Base-by-base conservation (phyloP, 2,113 vertebrate species). In the Menidia beryllina region DNA sequence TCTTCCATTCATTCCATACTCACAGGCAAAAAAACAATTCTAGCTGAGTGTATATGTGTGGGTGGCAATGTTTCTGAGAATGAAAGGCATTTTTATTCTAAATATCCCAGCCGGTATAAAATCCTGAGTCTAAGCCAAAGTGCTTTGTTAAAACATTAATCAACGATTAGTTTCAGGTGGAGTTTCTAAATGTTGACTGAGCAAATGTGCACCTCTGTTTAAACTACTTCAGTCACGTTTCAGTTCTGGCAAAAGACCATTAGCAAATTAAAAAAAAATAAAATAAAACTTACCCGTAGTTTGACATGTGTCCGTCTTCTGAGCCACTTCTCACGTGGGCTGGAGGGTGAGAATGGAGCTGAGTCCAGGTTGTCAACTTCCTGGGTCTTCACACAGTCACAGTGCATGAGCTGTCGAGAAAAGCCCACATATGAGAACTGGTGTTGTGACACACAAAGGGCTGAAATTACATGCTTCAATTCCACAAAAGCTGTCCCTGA, bases 271-370 rank as follows among this genome's bases (percentile, higher is more conserved):
- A n/a, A n/a, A n/a, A n/a, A n/a, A n/a, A n/a, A 26, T 17, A 62
- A 45, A 49, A 34, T 30, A 47, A 41, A 4, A 34, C 5, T n/a
- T 69, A 99, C 97, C 92, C 96, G 94, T 69, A 99, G 86, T 79
- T 99, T 99, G 86, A 98, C 97, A 25, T 97, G 97, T 2, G 97
- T 99, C 86, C 97, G 94, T 86, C 95, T 96, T 9, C 97, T 93
- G 23, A 98, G 94, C 97, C 98, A 98, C 81, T 99, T 98, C 79
- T 98, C 98, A 0, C 96, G 93, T 4, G 96, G 94, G 77, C 95
- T 96, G 50, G 95, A 92, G 0, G 94, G 95, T 17, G 94, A 97
- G 76, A 96, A 93, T 0, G 93, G 90, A 2, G 94, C 92, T 0
- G 92, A 91, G 80, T 96, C 95, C 81, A 94, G 62, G 68, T 86